A percentile compares a stretch with the other conserved stretches of the same genome.
phyloP scores from a whole-genome alignment of 2,797 vertebrate species.

The Enteromius treurensis region DNA sequence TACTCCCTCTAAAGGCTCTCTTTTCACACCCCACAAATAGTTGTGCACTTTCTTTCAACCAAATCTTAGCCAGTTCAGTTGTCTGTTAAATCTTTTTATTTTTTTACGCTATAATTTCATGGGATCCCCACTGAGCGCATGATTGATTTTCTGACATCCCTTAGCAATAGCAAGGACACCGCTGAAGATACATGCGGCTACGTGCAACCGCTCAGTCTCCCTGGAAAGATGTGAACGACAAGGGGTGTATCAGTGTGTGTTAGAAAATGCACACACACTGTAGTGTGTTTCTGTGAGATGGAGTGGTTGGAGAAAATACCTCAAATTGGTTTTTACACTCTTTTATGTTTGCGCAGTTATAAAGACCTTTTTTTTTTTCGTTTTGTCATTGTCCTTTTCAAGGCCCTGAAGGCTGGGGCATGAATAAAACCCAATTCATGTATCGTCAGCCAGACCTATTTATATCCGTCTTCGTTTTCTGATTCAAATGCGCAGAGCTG shows the following conservation, averaged over 20 bases:
- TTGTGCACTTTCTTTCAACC: slow-evolving; percentile 5
- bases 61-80: slow-evolving; percentile 17
- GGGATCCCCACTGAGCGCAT: slow-evolving; percentile 14
- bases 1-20: neutral
- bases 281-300: slow-evolving; percentile 14
- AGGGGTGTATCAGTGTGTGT: neutral
- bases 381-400: slow-evolving; percentile 35
- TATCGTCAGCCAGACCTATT: slow-evolving; percentile 58
- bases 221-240: neutral
- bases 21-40: neutral
- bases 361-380: slow-evolving; percentile 25
- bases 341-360: slow-evolving; percentile 39
- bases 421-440: slow-evolving; percentile 32
- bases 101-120: neutral
- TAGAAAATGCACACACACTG: neutral
- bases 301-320: slow-evolving; percentile 18
- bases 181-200: neutral
- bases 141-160: slow-evolving; percentile 30
- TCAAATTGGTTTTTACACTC: slow-evolving; percentile 29
- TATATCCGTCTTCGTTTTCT: slow-evolving; percentile 56
- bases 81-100: neutral
- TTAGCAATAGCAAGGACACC: slow-evolving; percentile 17
- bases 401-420: slow-evolving; percentile 22
- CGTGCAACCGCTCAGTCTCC: neutral
- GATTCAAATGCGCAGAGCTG: slow-evolving; percentile 42